These are phyloP conservation scores for Sebastes schlegelii DNA, from an alignment of 2,113 vertebrate genomes.

Conservation along the genomic window DNA sequence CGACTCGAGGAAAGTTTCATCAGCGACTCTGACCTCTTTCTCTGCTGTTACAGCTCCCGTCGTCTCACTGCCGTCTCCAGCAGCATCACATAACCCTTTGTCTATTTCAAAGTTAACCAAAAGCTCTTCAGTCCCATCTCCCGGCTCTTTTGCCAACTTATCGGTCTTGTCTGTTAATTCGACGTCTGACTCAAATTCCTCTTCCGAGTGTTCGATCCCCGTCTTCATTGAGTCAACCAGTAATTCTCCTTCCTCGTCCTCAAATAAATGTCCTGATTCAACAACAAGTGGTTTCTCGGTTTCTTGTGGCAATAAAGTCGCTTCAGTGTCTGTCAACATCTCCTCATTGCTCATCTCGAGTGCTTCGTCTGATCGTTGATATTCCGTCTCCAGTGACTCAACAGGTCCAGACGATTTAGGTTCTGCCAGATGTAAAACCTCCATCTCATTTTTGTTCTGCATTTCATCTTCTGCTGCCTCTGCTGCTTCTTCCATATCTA, in stretches of 20 bases:
- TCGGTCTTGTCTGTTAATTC: conserved; percentile 2
- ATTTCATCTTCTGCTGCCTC: conserved; percentile 24
- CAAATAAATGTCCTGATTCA: conserved; percentile 3
- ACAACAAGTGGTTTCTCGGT: not conserved
- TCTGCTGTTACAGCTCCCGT: not conserved
- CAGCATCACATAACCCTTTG: not conserved
- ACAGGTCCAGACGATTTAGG: not conserved
- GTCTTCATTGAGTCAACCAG: conserved; percentile 34
- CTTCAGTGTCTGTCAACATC: conserved; percentile 4
- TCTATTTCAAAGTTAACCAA: conserved; percentile 16
- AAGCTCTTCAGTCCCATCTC: conserved; percentile 16
- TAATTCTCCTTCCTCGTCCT: conserved; percentile 8
- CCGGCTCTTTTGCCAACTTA: conserved; percentile 4
- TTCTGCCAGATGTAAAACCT: not conserved
- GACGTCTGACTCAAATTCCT: conserved; percentile 2
- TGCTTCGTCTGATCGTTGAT: conserved; percentile 7
- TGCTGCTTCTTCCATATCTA: conserved; percentile 19
- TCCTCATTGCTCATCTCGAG: not conserved
- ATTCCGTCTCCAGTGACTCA: conserved; percentile 7
- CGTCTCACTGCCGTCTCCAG: not conserved
- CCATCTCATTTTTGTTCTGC: not conserved
- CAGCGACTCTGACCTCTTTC: too few species aligned
- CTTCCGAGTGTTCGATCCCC: not conserved
- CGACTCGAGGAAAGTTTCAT: not conserved
- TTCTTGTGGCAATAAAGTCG: conserved; percentile 4